Conservation (phyloP, 2,113 vertebrate genomes). For the Nanorana parkeri region DNA sequence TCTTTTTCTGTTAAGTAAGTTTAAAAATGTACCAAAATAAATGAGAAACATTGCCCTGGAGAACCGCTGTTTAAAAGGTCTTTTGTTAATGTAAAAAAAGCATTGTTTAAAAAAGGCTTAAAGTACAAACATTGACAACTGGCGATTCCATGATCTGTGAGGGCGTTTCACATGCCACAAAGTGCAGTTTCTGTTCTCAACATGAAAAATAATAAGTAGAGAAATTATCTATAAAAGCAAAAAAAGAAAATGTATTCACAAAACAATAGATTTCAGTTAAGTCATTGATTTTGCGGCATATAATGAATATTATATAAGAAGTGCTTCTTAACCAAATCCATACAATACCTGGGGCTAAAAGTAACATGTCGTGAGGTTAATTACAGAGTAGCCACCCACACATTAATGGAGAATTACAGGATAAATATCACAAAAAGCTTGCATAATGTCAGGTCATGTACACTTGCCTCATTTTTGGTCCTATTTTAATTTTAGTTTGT, state of each 20-base stretch:
- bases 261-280: neutral
- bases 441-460: no score
- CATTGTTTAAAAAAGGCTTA: constrained; percentile 29
- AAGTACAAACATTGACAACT: constrained; percentile 8
- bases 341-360: no score
- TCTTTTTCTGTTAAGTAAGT: constrained; percentile 10
- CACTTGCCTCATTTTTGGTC: no score
- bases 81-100: constrained; percentile 39
- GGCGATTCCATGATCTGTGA: constrained; percentile 1
- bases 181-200: neutral
- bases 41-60: constrained; percentile 45
- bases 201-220: neutral
- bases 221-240: no score
- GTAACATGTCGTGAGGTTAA: no score
- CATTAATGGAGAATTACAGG: no score
- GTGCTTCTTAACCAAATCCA: no score
- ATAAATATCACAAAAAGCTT: no score
- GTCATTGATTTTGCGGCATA: neutral
- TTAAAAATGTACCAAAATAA: constrained; percentile 47
- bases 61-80: constrained; percentile 39
- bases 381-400: no score
- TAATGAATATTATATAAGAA: no score
- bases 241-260: no score
- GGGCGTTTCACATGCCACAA: neutral
- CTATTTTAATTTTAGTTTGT: no score